A percentile compares a stretch with the other conserved stretches of the same genome.
These are phyloP conservation scores for Natator depressus DNA, from an alignment of 2,113 vertebrate species.

Conservation along the genomic window DNA sequence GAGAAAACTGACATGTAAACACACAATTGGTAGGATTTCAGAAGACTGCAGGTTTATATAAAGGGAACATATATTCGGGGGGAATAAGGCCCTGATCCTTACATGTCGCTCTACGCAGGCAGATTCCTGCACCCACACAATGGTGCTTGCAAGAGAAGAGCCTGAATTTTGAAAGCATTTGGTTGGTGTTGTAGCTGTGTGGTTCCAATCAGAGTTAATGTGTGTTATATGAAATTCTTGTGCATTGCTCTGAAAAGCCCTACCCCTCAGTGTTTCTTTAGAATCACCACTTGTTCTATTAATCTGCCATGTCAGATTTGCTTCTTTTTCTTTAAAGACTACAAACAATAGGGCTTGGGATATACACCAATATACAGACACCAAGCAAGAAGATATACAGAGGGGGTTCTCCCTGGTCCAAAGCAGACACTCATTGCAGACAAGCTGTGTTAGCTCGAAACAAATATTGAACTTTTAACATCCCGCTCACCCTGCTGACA, in stretches of 20 bases:
- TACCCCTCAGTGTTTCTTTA: background rate
- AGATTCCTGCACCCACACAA: background rate
- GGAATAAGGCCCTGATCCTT: background rate
- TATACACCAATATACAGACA: background rate
- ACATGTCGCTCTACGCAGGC: background rate
- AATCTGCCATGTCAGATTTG: background rate
- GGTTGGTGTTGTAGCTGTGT: background rate
- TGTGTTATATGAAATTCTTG: background rate
- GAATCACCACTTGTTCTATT: fast-evolving
- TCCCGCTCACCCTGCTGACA: background rate
- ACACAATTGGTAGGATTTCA: background rate
- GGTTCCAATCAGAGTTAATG: background rate
- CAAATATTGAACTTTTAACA: background rate
- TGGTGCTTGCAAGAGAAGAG: background rate
- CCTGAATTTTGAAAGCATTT: fast-evolving
- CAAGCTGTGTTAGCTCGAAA: background rate
- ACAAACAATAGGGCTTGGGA: fast-evolving
- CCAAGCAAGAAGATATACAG: fast-evolving
- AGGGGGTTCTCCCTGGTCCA: background rate
- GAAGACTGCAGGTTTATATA: background rate
- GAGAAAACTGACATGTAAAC: background rate
- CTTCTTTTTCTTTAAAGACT: background rate
- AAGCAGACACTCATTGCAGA: background rate
- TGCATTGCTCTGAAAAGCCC: fast-evolving
- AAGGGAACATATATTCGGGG: background rate